Evolutionary conservation across 2,797 vertebrate genomes (phyloP).

Genomic region (Threskiornis aethiopicus): DNA sequence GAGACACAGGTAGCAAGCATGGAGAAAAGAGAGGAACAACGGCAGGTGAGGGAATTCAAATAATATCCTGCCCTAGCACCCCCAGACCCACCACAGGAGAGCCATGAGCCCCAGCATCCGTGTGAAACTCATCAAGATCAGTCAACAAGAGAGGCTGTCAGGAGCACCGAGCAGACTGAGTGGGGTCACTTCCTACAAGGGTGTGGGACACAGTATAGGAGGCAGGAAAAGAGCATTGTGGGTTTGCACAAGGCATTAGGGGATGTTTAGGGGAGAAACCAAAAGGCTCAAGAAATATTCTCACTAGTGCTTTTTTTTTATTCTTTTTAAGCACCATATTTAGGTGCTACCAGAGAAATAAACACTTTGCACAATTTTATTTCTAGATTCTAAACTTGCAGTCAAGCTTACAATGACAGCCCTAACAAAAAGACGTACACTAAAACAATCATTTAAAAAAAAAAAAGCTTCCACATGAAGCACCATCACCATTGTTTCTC

Average conservation of each 20-base stretch:
- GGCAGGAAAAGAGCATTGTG: neutral
- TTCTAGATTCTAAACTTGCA: neutral
- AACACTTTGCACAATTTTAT: neutral
- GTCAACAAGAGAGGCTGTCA: neutral
- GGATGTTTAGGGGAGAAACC: neutral
- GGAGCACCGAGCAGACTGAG: neutral
- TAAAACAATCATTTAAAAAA: neutral
- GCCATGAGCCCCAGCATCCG: neutral
- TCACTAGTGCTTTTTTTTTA: neutral
- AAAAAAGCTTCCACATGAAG: neutral
- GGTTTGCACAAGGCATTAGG: neutral
- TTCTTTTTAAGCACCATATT: neutral
- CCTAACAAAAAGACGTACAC: neutral
- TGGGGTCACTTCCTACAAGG: neutral
- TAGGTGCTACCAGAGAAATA: neutral
- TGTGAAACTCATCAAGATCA: neutral
- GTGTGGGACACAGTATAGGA: too few species aligned
- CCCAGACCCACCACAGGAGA: neutral
- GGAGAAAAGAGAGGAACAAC: neutral
- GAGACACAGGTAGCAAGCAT: accelerated
- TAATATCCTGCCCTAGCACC: neutral
- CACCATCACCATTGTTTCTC: neutral
- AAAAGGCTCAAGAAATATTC: neutral
- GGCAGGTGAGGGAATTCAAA: neutral
- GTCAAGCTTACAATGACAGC: neutral